Base-by-base conservation (phyloP, 2,888 invertebrate genomes). In the Xanthorhoe designata region DNA sequence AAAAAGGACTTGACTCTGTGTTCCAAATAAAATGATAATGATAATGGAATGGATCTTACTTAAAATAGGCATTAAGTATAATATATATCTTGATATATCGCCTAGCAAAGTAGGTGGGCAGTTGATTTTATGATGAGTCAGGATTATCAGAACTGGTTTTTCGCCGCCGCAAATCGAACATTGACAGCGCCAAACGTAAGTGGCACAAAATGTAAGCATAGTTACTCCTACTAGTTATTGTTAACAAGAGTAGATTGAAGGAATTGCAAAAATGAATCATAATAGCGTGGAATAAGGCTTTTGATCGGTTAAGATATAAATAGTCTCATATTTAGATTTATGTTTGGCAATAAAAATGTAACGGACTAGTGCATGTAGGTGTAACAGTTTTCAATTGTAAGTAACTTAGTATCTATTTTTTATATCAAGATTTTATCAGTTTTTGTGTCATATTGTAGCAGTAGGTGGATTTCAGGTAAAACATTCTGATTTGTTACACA, bases 131-230 rank as follows among this genome's bases (percentile, higher is more conserved):
- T 75, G 78, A 82, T 89, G 85, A 90, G 73, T 89, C 85, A 86
- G 75, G 80, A 79, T n/a, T 78, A 81, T 82, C 64, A 76, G 79
- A 89, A 91, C 90, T 76, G 83, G 89, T 90, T 91, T 81, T 84
- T 80, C 69, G 77, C 52, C 75, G 66, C 61, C 68, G 75, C 74
- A 75, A 78, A 75, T 80, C 76, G 75, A 77, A 79, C 75, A 79
- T 78, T 80, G 79, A 77, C 77, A 78, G 75, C 61, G 47, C 66
- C 50, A 42, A 59, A 64, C 38, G 72, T 72, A 74, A 72, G 74
- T 74, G 60, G 74, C 58, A 70, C 72, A 71, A 15, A 55, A 50
- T 32, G 19, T 60, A 54, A 52, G 45, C 58, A 53, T 42, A 42
- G 35, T 2, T 38, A 38, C 35, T 38, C 35, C 13, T 13, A 2